Evolutionary conservation across 2,797 vertebrate species (phyloP).

Genomic region (Oreochromis grahami): DNA sequence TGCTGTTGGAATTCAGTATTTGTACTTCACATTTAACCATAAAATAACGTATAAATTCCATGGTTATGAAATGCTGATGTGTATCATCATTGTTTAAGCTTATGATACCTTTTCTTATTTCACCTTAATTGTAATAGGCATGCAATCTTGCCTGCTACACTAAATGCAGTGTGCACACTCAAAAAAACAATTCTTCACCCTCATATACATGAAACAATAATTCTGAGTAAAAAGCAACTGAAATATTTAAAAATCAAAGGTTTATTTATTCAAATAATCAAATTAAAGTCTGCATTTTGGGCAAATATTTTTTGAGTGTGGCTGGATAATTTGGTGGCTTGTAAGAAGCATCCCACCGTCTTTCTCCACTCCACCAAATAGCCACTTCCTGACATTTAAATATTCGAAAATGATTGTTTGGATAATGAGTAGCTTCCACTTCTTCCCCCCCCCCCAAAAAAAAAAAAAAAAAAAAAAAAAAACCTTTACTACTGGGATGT

Average conservation of each 20-base stretch:
- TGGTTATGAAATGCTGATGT: background rate
- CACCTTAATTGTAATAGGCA: background rate
- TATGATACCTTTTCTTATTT: background rate
- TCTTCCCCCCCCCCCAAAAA: background rate
- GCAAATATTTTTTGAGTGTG: background rate
- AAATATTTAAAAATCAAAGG: background rate
- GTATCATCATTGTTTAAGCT: background rate
- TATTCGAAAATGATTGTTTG: constrained; percentile 40
- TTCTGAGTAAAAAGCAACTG: background rate
- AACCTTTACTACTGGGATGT: constrained; percentile 1
- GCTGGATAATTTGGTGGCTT: constrained; percentile 1
- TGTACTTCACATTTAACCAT: constrained; percentile 10
- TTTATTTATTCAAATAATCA: background rate
- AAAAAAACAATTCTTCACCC: background rate
- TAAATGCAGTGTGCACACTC: background rate
- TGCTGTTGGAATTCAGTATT: background rate
- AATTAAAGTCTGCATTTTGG: background rate
- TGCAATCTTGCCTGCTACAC: background rate
- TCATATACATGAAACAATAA: background rate
- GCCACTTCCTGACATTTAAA: constrained; percentile 35
- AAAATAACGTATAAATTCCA: background rate
- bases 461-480: background rate
- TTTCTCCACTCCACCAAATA: background rate
- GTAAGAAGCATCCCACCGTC: background rate
- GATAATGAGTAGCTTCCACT: constrained; percentile 33